Conservation (phyloP, 2,888 invertebrate species). For the Hartigia nigra region DNA sequence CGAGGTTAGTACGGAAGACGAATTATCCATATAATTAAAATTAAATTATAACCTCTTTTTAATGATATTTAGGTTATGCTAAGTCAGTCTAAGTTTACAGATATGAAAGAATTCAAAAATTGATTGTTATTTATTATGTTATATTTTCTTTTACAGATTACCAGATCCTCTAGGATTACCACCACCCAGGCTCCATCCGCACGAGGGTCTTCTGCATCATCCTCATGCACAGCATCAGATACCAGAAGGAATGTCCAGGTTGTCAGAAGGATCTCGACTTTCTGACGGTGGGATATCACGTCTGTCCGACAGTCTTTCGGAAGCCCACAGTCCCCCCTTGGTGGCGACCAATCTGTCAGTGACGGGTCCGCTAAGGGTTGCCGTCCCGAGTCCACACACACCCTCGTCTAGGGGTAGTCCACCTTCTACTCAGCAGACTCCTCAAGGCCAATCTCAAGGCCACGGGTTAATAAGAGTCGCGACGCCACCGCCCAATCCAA, state of each 20-base stretch:
- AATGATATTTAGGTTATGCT: neutral
- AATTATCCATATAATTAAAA: neutral
- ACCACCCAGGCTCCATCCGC: conserved; percentile 58
- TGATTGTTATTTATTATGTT: neutral
- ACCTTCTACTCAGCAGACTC: conserved; percentile 46
- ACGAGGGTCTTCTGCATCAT: conserved; percentile 60
- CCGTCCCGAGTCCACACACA: conserved; percentile 63
- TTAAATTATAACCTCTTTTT: neutral
- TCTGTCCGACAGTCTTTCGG: conserved; percentile 61
- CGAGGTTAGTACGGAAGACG: conserved; percentile 47
- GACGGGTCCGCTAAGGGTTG: conserved; percentile 61
- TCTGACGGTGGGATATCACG: conserved; percentile 63
- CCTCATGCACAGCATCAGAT: conserved; percentile 49
- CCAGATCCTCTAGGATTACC: conserved; percentile 60
- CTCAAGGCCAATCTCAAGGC: conserved; percentile 50
- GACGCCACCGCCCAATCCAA: conserved; percentile 60
- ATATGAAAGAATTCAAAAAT: neutral
- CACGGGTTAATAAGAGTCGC: conserved; percentile 58
- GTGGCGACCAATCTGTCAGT: conserved; percentile 63
- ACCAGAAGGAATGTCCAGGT: conserved; percentile 59
- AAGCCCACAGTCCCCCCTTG: conserved; percentile 63
- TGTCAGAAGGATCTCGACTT: conserved; percentile 61
- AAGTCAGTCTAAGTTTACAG: neutral
- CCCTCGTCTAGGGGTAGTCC: conserved; percentile 64
- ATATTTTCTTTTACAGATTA: conserved; percentile 44